Base-by-base conservation (phyloP, 2,113 vertebrate species). In the Peromyscus maniculatus region DNA sequence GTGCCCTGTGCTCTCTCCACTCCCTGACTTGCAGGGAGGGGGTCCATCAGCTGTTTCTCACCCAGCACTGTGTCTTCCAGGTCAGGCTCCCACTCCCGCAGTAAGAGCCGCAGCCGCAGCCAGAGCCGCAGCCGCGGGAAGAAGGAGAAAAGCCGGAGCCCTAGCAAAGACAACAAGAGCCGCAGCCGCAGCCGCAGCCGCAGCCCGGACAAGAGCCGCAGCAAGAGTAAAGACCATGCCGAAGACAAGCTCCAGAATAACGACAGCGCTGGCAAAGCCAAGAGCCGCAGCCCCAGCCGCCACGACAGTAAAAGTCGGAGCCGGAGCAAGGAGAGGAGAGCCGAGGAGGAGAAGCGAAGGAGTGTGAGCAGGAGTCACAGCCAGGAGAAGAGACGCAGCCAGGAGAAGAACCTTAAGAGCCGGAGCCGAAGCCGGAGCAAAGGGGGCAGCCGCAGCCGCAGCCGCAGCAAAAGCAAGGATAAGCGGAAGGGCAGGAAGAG, bases 31-130 rank as follows among this genome's bases (percentile, higher is more conserved):
- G 72, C 43, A 5, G 74, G 24, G 39, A 5, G 74, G 24, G 39
- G 19, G 0, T 55, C 39, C 36, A 6, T 57, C 10, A 0, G 36
- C 8, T 2, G 0, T 79, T 62, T 67, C 28, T 57, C 21, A 96
- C n/a, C 22, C 7, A 3, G 21, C 19, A 12, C 72, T 46, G 67
- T 98, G 55, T 80, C 7, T 87, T 98, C 43, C 97, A 99, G 99
- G 98, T 99, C 99, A 9, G 99, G 98, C 17, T 99, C 99, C 46
- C 99, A 97, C 80, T 99, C 99, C 96, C 98, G 98, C 95, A 99
- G 99, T 98, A 99, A 99, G 98, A 99, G 99, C 94, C 98, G 97
- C 91, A 99, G 99, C 97, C 98, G 99, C 95, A 99, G 99, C 98
- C 98, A 98, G 97, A 99, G 98, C 91, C 98, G 97, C 95, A 98